Evolutionary conservation across 2,113 vertebrate genomes (phyloP).

Genomic region (Peromyscus maniculatus): DNA sequence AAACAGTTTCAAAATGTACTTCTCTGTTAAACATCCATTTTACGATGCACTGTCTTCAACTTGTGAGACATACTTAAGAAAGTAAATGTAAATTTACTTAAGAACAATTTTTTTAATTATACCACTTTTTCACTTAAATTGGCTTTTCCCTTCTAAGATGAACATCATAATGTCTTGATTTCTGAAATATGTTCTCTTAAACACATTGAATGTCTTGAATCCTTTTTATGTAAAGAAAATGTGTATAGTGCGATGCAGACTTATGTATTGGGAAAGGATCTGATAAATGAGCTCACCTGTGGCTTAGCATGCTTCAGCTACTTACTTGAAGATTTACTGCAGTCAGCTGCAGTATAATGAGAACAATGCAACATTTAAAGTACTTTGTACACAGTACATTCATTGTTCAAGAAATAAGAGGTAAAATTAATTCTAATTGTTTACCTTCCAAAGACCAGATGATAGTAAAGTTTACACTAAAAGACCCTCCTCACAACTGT

Average conservation of each 20-base stretch:
- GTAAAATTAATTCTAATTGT: neutral
- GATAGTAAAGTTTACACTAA: neutral
- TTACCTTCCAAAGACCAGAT: neutral
- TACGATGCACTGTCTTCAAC: neutral
- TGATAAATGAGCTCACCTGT: constrained; percentile 1
- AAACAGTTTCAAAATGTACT: constrained; percentile 3
- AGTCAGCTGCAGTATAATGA: neutral
- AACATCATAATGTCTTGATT: neutral
- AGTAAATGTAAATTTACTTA: constrained; percentile 23
- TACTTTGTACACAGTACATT: neutral
- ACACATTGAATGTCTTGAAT: neutral
- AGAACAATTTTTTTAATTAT: constrained; percentile 18
- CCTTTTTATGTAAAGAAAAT: constrained; percentile 5
- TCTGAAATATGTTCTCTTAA: constrained; percentile 2
- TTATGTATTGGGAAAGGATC: neutral
- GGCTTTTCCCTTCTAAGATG: neutral
- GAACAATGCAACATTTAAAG: neutral
- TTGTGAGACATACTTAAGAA: constrained; percentile 46
- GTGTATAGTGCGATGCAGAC: neutral
- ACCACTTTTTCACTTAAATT: constrained; percentile 36
- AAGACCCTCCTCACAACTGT: neutral
- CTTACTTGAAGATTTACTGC: neutral
- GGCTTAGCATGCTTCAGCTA: neutral
- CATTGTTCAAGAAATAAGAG: neutral
- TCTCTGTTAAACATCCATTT: constrained; percentile 34